Percentiles rank a stretch among this genome's conserved stretches.
phyloP scores from a whole-genome alignment of 2,113 vertebrate species.

The Arvicanthis niloticus region DNA sequence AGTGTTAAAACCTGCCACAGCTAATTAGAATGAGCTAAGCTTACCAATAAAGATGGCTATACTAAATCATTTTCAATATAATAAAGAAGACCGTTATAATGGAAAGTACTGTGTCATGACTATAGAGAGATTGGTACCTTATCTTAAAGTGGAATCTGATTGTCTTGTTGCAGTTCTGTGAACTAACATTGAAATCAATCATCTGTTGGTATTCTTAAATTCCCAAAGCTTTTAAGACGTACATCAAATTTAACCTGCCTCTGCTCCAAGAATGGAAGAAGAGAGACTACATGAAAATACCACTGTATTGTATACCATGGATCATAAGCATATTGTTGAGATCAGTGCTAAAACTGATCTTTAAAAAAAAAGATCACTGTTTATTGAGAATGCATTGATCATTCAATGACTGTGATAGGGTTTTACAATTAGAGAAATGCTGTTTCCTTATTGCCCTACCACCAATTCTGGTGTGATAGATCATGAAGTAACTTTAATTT shows the following conservation, averaged over 20 bases:
- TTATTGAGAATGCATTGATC: neutral
- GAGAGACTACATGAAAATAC: neutral
- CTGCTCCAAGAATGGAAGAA: neutral
- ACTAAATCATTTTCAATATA: neutral
- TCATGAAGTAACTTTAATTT: no score
- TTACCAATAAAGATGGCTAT: neutral
- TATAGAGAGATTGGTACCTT: neutral
- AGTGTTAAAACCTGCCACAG: neutral
- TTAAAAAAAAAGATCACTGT: neutral
- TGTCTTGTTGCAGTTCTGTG: neutral
- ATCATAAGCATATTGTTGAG: neutral
- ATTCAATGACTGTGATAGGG: neutral
- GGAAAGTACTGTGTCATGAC: neutral
- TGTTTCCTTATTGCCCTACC: no score
- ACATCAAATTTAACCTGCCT: neutral
- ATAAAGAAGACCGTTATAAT: neutral
- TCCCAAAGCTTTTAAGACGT: neutral
- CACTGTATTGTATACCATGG: neutral
- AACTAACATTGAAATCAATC: neutral
- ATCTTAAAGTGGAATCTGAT: neutral
- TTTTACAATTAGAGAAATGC: neutral
- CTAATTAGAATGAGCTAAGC: neutral
- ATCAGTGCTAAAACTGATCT: neutral
- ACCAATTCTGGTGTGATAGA: no score
- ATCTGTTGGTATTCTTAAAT: neutral